Evolutionary conservation across 2,888 invertebrate species (phyloP).

Genomic region (Trilocha varians): DNA sequence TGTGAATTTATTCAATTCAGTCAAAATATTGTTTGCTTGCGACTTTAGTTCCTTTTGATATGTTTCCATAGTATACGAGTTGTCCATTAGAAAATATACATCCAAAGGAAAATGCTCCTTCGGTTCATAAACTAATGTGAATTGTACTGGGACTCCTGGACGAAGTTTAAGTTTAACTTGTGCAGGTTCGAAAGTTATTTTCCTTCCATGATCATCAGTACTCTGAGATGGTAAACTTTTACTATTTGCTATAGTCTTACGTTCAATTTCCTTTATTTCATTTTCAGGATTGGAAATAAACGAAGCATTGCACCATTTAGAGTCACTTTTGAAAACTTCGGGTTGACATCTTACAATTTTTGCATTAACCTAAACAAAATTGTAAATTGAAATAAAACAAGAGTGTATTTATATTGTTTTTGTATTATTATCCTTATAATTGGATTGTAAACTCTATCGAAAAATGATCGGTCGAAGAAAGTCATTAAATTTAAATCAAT

Average conservation of each 20-base stretch:
- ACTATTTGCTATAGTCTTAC: constrained; percentile 10
- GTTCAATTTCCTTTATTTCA: constrained; percentile 9
- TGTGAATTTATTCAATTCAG: constrained; percentile 68
- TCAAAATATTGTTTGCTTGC: constrained; percentile 61
- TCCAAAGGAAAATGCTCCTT: constrained; percentile 86
- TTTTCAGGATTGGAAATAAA: constrained; percentile 17
- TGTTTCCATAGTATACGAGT: constrained; percentile 80
- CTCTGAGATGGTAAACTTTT: background rate
- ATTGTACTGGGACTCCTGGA: constrained; percentile 47
- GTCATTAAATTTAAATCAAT: too few relatives aligned
- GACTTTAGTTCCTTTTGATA: constrained; percentile 68
- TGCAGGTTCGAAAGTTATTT: constrained; percentile 64
- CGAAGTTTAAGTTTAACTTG: constrained; percentile 55
- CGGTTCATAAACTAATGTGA: constrained; percentile 71
- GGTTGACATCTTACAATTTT: constrained; percentile 25
- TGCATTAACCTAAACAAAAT: background rate
- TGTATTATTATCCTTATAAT: too few relatives aligned
- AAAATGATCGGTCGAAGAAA: too few relatives aligned
- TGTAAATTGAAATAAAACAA: too few relatives aligned
- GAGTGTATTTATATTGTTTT: too few relatives aligned
- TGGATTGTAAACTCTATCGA: too few relatives aligned
- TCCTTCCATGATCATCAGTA: background rate
- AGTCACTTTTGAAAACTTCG: constrained; percentile 4
- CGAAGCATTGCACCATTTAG: constrained; percentile 27
- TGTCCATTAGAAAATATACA: constrained; percentile 88